phyloP scores from a whole-genome alignment of 1,140 invertebrate species.

The Pararge aegeria region DNA sequence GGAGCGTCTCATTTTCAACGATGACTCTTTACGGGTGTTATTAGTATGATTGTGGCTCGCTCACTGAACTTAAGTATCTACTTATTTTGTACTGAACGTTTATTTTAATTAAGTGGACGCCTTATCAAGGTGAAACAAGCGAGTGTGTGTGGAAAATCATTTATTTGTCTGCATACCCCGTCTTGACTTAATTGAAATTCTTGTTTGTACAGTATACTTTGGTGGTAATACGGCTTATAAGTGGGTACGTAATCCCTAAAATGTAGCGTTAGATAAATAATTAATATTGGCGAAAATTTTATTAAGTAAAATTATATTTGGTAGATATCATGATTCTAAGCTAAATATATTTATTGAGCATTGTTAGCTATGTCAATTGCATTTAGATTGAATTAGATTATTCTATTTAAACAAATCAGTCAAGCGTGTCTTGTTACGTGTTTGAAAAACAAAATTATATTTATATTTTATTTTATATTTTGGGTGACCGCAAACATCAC shows the following conservation, averaged over 20 bases:
- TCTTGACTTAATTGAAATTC: conserved; percentile 37
- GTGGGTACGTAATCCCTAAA: neutral
- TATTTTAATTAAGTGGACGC: conserved; percentile 58
- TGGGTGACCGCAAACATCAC: too few species aligned
- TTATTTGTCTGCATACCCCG: conserved; percentile 32
- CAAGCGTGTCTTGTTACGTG: too few species aligned
- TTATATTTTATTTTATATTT: too few species aligned
- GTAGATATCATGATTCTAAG: neutral
- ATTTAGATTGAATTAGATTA: too few species aligned
- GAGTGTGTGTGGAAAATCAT: conserved; percentile 34
- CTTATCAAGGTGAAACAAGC: conserved; percentile 45
- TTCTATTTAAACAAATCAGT: too few species aligned
- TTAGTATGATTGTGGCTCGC: conserved; percentile 59
- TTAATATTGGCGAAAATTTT: neutral
- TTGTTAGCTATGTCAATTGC: too few species aligned
- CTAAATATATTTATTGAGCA: neutral
- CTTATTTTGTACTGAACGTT: conserved; percentile 50
- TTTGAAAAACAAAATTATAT: too few species aligned
- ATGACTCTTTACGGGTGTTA: conserved; percentile 60
- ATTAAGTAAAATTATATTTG: neutral
- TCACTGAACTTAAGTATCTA: conserved; percentile 38
- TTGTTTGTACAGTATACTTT: conserved; percentile 22
- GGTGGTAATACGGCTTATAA: neutral
- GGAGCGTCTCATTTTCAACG: conserved; percentile 61
- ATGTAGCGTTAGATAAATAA: neutral